A percentile compares a stretch with the other conserved stretches of the same genome.
Conservation (phyloP, 2,797 vertebrate species). For the Silurus lanzhouensis region DNA sequence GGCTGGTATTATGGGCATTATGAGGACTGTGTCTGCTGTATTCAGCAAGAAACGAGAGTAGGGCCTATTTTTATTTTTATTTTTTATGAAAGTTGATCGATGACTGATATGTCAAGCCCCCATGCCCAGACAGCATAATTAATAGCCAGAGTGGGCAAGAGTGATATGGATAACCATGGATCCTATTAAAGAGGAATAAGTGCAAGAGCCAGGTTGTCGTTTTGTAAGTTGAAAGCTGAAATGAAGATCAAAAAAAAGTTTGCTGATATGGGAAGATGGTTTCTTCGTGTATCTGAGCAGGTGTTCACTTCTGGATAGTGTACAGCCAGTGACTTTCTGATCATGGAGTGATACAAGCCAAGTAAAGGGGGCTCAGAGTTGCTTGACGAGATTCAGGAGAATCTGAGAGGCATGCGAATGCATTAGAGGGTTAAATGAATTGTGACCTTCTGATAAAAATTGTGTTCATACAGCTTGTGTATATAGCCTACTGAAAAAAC, state of each 20-base stretch:
- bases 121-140: slow-evolving; percentile 29
- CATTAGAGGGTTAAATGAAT: slow-evolving; percentile 6
- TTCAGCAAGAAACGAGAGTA: slow-evolving; percentile 75
- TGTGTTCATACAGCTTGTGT: slow-evolving; percentile 6
- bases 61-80: neutral
- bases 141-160: slow-evolving; percentile 21
- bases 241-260: slow-evolving; percentile 21
- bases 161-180: neutral
- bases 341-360: slow-evolving; percentile 2
- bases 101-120: slow-evolving; percentile 11
- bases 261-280: neutral
- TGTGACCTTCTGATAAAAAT: neutral
- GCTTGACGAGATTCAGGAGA: neutral
- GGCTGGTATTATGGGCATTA: slow-evolving; percentile 71
- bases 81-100: neutral
- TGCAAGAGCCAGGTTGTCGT: slow-evolving; percentile 12
- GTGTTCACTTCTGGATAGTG: neutral
- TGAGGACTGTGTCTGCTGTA: slow-evolving; percentile 78
- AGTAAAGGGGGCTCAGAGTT: neutral
- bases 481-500: neutral
- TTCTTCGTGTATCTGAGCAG: slow-evolving; percentile 29
- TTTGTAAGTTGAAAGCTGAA: slow-evolving; percentile 33
- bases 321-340: slow-evolving; percentile 17
- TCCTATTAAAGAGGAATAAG: neutral
- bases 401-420: neutral